Base-by-base conservation (phyloP, 2,113 vertebrate genomes). In the Bagarius yarrelli region DNA sequence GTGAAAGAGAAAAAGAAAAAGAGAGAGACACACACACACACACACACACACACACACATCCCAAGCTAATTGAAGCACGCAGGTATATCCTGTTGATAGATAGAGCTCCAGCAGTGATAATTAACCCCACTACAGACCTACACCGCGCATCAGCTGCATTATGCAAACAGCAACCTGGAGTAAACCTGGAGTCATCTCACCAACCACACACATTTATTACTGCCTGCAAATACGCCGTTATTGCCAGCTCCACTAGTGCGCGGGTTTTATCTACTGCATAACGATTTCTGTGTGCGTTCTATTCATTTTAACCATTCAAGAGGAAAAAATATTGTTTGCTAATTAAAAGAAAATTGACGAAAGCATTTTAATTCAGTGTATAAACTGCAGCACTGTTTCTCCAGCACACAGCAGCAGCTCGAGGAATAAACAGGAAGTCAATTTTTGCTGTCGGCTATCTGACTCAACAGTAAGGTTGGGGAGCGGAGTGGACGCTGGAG, bases 61-160 rank as follows among this genome's bases (percentile, higher is more conserved):
- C 44, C 44, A 27, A 27, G 67, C 44, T 71, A 71, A 71, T 18
- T 52, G 25, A 50, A 50, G 5, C 44, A 71, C 25, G 15, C 44
- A 71, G 67, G n/a, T 71, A 71, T 18, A 71, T 71, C 69, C 69
- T 71, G 44, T 47, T 72, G 69, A 52, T 53, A 47, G 67, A 70
- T 50, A 47, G 69, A 32, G 47, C 16, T 72, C 40, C 69, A 32
- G 25, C 47, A 72, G 69, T 30, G 69, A 53, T 72, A 72, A 72
- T 53, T 53, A 72, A 72, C 69, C 69, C 69, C 69, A 72, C 47
- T 72, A 53, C 47, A 72, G 69, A 53, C 69, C 47, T 72, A 19
- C 69, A 52, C 40, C 16, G 67, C 50, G 67, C 67, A 18, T 9
- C 40, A 50, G 69, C 69, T 71, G 44, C 44, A 50, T 71, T 52